Evolutionary conservation across 2,113 vertebrate genomes (phyloP).

Genomic region (Neodontobutis hainanensis): DNA sequence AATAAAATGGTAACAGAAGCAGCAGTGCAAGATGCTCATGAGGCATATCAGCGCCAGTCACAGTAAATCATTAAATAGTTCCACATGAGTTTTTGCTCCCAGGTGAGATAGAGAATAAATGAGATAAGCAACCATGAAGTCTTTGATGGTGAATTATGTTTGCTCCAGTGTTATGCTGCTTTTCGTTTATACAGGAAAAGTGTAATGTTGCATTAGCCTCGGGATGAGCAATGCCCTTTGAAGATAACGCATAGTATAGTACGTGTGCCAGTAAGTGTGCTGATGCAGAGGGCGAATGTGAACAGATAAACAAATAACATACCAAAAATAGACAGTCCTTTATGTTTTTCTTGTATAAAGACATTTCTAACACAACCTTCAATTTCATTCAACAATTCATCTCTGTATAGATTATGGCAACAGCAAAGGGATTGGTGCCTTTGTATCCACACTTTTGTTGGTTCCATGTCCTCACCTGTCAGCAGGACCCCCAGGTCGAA

Average conservation of each 20-base stretch:
- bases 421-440: background rate
- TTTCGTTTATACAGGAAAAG: conserved; percentile 37
- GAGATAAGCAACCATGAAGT: conserved; percentile 42
- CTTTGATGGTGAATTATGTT: conserved; percentile 57
- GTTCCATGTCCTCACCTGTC: conserved; percentile 84
- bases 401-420: too few species aligned
- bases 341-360: background rate
- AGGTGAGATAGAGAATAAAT: conserved; percentile 65
- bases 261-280: conserved; percentile 37
- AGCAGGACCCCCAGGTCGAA: conserved; percentile 92
- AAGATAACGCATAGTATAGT: conserved; percentile 44
- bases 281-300: conserved; percentile 16
- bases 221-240: conserved; percentile 57
- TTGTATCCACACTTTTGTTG: background rate
- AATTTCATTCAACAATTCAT: too few species aligned
- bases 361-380: background rate
- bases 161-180: conserved; percentile 45
- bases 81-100: conserved; percentile 54
- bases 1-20: conserved; percentile 1
- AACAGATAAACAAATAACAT: conserved; percentile 18
- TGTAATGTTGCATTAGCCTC: conserved; percentile 53
- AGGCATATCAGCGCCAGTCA: conserved; percentile 39
- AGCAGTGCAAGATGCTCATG: conserved; percentile 18
- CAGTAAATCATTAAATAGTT: conserved; percentile 53
- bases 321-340: background rate